Percentiles rank a stretch among this genome's conserved stretches.
Evolutionary conservation across 1,140 invertebrate species (phyloP).

Genomic region (Papilio glaucus): DNA sequence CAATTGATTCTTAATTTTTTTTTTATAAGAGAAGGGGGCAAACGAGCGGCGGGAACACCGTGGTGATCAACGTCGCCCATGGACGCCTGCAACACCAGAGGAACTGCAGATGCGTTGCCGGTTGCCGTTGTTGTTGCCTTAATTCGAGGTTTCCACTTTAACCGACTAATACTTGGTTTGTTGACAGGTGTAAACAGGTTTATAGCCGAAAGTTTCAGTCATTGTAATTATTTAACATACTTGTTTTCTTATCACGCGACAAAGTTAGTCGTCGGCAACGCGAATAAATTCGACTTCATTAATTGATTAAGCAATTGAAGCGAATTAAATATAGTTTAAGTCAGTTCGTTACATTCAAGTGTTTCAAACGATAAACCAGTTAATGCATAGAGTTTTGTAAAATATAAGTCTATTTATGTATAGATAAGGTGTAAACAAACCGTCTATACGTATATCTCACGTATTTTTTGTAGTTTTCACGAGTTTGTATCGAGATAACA

Average conservation of each 20-base stretch:
- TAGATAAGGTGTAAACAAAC: conserved; percentile 15
- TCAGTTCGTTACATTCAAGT: not conserved
- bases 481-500: not conserved
- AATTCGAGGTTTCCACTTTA: too few relatives aligned
- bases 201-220: too few relatives aligned
- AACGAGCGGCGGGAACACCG: too few relatives aligned
- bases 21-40: too few relatives aligned
- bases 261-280: not conserved
- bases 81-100: too few relatives aligned
- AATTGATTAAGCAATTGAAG: conserved; percentile 1
- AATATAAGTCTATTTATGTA: not conserved
- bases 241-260: conserved; percentile 6
- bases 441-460: conserved; percentile 4
- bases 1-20: too few relatives aligned
- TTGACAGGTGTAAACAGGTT: not conserved
- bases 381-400: conserved; percentile 6
- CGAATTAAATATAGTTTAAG: not conserved
- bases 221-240: not conserved
- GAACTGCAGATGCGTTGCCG: too few relatives aligned
- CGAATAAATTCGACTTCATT: not conserved
- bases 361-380: not conserved
- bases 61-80: too few relatives aligned
- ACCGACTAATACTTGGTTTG: not conserved
- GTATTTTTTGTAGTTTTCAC: conserved; percentile 3
- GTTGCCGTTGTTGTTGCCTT: too few relatives aligned